Conservation (phyloP, 1,140 invertebrate genomes). For the Cyclina sinensis region DNA sequence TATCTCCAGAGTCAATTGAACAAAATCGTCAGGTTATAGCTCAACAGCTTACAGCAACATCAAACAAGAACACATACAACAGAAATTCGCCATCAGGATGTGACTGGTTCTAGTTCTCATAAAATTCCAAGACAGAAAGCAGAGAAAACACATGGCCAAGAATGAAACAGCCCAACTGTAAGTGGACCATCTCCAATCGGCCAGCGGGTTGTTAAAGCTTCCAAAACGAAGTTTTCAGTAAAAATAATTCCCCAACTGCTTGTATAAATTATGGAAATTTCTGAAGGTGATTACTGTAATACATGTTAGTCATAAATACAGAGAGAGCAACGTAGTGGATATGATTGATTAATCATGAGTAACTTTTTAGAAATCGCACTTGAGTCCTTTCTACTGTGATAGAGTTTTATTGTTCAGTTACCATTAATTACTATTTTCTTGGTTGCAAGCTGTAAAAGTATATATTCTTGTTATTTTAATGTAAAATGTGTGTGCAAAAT, state of each 20-base stretch:
- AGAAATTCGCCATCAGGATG: neutral
- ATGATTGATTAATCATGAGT: too few relatives aligned
- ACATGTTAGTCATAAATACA: slow-evolving; percentile 47
- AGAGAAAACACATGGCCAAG: neutral
- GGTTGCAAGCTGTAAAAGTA: too few relatives aligned
- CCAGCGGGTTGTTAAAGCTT: neutral
- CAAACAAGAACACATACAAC: neutral
- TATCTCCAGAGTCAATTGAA: slow-evolving; percentile 5
- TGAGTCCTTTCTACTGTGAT: too few relatives aligned
- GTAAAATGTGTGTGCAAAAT: too few relatives aligned
- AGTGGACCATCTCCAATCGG: neutral
- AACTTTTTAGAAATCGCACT: too few relatives aligned
- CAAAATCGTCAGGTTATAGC: slow-evolving; percentile 16
- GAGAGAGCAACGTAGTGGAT: neutral
- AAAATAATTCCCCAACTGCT: slow-evolving; percentile 27
- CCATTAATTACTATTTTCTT: too few relatives aligned
- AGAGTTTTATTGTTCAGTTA: too few relatives aligned
- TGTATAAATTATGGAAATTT: slow-evolving; percentile 68
- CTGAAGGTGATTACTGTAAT: slow-evolving; percentile 65
- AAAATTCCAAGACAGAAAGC: neutral
- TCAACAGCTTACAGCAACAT: neutral
- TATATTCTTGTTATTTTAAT: too few relatives aligned
- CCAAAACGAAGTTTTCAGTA: neutral
- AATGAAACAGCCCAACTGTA: neutral
- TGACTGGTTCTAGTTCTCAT: neutral